Conservation (phyloP, 2,888 invertebrate genomes). For the Drepanosiphum platanoidis region DNA sequence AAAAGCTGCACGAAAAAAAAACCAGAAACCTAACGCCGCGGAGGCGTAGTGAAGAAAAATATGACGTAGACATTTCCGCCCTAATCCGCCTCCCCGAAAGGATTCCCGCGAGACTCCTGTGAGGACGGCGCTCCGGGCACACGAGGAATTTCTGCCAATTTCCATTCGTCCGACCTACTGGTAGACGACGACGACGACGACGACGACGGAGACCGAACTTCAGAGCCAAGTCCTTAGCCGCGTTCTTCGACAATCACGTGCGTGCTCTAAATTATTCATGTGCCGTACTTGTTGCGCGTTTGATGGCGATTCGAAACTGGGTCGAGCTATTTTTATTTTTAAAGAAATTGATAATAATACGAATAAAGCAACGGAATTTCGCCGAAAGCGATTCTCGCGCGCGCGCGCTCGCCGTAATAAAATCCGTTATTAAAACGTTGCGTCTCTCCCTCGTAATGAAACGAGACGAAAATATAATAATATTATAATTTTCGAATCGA, state of each 20-base stretch:
- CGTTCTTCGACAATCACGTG: slow-evolving; percentile 36
- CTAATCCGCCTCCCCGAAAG: no score
- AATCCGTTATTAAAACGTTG: neutral
- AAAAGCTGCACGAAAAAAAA: neutral
- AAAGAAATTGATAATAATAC: neutral
- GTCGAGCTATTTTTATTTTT: slow-evolving; percentile 7
- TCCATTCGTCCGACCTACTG: slow-evolving; percentile 34
- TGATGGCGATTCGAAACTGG: slow-evolving; percentile 22
- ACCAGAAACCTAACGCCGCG: neutral
- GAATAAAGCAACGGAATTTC: neutral
- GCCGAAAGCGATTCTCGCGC: neutral
- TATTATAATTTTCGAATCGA: neutral
- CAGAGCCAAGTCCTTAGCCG: slow-evolving; percentile 38
- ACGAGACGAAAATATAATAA: no score
- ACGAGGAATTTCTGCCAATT: slow-evolving; percentile 24
- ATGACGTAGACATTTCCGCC: neutral
- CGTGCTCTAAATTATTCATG: slow-evolving; percentile 52
- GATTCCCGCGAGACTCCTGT: neutral
- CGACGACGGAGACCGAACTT: neutral
- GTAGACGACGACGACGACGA: no score
- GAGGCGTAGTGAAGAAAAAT: neutral
- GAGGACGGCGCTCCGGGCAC: neutral
- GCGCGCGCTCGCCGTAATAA: no score
- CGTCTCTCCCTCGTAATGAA: neutral
- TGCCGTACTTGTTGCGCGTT: slow-evolving; percentile 37